Evolutionary conservation across 1,140 invertebrate species (phyloP).

Genomic region (Protaetia brevitarsis): DNA sequence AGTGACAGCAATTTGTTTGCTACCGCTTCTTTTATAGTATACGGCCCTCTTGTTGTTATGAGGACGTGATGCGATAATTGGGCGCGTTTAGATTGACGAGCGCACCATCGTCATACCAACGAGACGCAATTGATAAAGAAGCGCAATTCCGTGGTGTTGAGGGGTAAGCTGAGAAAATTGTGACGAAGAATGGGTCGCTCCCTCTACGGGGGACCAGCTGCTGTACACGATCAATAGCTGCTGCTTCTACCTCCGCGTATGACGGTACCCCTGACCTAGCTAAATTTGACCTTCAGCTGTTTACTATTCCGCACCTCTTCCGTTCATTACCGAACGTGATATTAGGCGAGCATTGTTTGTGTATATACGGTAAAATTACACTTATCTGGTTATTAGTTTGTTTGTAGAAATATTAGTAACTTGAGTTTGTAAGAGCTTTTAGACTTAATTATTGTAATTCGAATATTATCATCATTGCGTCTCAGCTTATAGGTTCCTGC

Average conservation of each 20-base stretch:
- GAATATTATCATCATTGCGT: too few species aligned
- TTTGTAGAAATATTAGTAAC: too few species aligned
- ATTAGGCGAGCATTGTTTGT: neutral
- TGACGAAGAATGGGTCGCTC: neutral
- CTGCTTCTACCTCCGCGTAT: neutral
- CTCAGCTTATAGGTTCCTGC: too few species aligned
- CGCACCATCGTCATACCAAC: neutral
- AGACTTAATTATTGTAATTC: too few species aligned
- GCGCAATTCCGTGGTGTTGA: neutral
- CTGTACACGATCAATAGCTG: neutral
- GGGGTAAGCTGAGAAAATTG: neutral
- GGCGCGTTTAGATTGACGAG: too few species aligned
- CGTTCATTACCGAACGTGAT: neutral
- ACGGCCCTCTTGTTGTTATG: neutral
- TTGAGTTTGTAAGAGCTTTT: too few species aligned
- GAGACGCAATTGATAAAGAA: neutral
- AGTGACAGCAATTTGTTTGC: neutral
- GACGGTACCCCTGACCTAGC: constrained; percentile 7
- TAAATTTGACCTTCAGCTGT: constrained; percentile 12
- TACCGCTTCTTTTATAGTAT: neutral
- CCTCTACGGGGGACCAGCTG: neutral
- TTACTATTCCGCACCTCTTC: constrained; percentile 10
- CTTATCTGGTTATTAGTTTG: neutral
- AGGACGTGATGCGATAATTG: neutral
- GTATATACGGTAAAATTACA: neutral